Evolutionary conservation across 2,797 vertebrate species (phyloP).

Genomic region (Gadopsis marmoratus): DNA sequence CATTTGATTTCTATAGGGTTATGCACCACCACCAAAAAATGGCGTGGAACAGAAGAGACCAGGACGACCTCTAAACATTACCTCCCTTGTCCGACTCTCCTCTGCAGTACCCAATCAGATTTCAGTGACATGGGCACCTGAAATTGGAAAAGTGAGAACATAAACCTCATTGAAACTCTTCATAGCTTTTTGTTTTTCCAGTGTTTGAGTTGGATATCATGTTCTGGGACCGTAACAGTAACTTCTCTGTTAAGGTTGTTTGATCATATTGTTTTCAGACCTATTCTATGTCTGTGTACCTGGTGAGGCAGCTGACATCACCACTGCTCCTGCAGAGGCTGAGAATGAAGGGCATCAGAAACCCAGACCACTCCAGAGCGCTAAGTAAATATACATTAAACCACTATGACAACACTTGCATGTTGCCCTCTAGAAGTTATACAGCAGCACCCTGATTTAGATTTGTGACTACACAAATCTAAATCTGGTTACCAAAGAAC

Average conservation of each 20-base stretch:
- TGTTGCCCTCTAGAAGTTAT: background rate
- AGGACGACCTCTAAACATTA: slow-evolving; percentile 95
- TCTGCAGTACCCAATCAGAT: slow-evolving; percentile 99
- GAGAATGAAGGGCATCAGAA: slow-evolving; percentile 97
- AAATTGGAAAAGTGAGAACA: slow-evolving; percentile 93
- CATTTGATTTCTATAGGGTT: slow-evolving; percentile 84
- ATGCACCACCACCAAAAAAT: slow-evolving; percentile 95
- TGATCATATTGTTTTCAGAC: slow-evolving; percentile 81
- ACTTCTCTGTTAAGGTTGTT: background rate
- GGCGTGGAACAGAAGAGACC: slow-evolving; percentile 97
- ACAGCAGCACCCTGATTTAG: background rate
- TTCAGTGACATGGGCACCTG: slow-evolving; percentile 96
- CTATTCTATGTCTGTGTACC: slow-evolving; percentile 97
- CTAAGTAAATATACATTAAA: slow-evolving; percentile 87
- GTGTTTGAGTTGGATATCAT: background rate
- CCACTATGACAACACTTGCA: background rate
- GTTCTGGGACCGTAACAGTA: background rate
- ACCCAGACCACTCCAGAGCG: slow-evolving; percentile 98
- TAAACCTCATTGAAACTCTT: background rate
- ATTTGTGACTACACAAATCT: background rate
- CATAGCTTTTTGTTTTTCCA: background rate
- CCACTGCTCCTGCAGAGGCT: slow-evolving; percentile 95
- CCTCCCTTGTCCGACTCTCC: slow-evolving; percentile 92
- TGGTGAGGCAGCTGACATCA: slow-evolving; percentile 96
- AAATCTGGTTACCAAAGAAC: background rate